Evolutionary conservation across 2,888 invertebrate genomes (phyloP).

Genomic region (Amphipyra tragopoginis): DNA sequence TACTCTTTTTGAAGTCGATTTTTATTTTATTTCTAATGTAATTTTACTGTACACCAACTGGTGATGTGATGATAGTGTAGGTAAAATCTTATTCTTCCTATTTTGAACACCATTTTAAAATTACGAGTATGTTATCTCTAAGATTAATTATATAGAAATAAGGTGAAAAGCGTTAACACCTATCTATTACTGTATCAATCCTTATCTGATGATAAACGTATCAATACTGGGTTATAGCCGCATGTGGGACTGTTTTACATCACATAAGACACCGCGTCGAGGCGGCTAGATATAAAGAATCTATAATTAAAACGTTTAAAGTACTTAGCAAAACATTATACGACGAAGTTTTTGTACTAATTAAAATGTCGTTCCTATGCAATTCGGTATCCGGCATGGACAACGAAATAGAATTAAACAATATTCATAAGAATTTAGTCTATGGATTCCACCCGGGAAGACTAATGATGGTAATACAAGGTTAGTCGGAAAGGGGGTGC

Average conservation of each 20-base stretch:
- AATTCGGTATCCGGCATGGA: neutral
- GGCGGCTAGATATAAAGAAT: slow-evolving; percentile 28
- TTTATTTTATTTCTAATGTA: too few relatives aligned
- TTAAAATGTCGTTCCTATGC: slow-evolving; percentile 5
- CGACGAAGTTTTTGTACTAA: slow-evolving; percentile 17
- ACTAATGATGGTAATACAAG: too few relatives aligned
- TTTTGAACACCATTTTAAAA: too few relatives aligned
- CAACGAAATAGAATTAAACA: neutral
- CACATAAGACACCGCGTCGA: neutral
- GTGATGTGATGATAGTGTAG: too few relatives aligned
- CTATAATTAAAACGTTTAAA: neutral
- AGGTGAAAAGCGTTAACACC: neutral
- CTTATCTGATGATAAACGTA: slow-evolving; percentile 1
- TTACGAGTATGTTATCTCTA: too few relatives aligned
- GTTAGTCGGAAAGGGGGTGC: too few relatives aligned
- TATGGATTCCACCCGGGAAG: too few relatives aligned
- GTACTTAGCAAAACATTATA: neutral
- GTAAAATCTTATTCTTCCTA: too few relatives aligned
- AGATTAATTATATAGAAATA: neutral
- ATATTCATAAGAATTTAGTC: too few relatives aligned
- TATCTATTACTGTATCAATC: neutral
- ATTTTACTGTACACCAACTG: too few relatives aligned
- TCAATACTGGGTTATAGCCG: slow-evolving; percentile 1
- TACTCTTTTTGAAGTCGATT: too few relatives aligned
- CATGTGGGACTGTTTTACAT: neutral